These are phyloP conservation scores for Tauraco erythrolophus DNA, from an alignment of 2,113 vertebrate genomes.

Conservation along the genomic window DNA sequence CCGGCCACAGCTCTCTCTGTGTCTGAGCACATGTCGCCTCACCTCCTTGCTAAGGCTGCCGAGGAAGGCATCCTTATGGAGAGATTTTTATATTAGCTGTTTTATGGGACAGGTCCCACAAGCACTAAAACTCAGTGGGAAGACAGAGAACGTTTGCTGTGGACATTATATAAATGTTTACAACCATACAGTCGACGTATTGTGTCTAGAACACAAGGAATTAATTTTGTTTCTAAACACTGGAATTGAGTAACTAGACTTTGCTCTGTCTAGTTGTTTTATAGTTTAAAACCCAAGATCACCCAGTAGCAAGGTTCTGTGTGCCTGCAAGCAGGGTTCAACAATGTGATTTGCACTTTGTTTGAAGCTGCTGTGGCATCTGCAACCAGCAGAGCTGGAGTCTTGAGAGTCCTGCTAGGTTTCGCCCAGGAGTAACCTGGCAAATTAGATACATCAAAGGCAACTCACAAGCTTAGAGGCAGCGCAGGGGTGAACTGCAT, in stretches of 20 bases:
- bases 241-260: background rate
- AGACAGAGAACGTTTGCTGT: background rate
- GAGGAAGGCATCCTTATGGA: background rate
- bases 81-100: background rate
- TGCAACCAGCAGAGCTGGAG: background rate
- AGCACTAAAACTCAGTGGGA: background rate
- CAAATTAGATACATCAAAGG: background rate
- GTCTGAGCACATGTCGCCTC: background rate
- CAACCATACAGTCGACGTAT: background rate
- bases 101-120: background rate
- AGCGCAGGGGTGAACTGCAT: background rate
- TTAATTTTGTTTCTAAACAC: background rate
- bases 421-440: background rate
- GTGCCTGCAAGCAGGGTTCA: background rate
- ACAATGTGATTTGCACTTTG: background rate
- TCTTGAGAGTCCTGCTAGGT: background rate
- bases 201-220: background rate
- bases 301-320: fast-evolving
- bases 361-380: background rate
- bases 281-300: background rate
- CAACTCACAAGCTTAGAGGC: background rate
- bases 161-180: background rate
- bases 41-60: background rate
- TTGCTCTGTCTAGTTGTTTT: background rate
- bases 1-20: fast-evolving